Base-by-base conservation (phyloP, 1,140 invertebrate genomes). In the Wiebesia pumilae region DNA sequence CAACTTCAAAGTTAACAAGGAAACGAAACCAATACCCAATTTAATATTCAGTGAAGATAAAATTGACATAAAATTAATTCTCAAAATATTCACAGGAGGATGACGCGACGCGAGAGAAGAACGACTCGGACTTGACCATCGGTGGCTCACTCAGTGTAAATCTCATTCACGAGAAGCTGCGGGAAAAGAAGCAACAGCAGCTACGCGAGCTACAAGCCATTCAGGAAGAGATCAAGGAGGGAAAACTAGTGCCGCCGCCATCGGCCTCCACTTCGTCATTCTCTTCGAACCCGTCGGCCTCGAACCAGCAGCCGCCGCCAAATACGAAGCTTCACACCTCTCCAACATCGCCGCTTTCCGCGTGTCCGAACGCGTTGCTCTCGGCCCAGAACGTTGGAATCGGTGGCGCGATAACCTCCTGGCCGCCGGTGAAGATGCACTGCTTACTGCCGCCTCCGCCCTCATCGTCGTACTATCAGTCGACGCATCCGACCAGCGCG, bases 101-200 rank as follows among this genome's bases (percentile, higher is more conserved):
- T 94, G 73, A 97, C 94, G 81, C 85, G n/a, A 81, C 78, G 0
- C 79, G 89, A 19, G 89, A 90, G 43, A 93, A 92, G 67, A 89
- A 88, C 90, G 96, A 97, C 90, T 96, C 96, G 87, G 97, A 97
- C 90, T 95, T 95, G 2, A 95, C 67, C 95, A 96, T 96, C 88
- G 95, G 96, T 2, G 96, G 96, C 0, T 97, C 96, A 2, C 91
- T 94, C 10, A 94, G 96, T 27, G 96, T 97, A 3, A 97, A 98
- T 88, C 87, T 93, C 90, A 98, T 98, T 87, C 96, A 97, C 88
- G 97, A 97, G 89, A 98, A 98, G 90, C 92, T 98, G 1, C 96
- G 97, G 90, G 97, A 98, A 91, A 98, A 98, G 91, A 97, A 97
- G 88, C 97, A 97, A 89, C 97, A 98, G 88, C 97, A 98, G 88